A percentile compares a stretch with the other conserved stretches of the same genome.
Evolutionary conservation across 2,113 vertebrate genomes (phyloP).

Genomic region (Rhinoderma darwinii): DNA sequence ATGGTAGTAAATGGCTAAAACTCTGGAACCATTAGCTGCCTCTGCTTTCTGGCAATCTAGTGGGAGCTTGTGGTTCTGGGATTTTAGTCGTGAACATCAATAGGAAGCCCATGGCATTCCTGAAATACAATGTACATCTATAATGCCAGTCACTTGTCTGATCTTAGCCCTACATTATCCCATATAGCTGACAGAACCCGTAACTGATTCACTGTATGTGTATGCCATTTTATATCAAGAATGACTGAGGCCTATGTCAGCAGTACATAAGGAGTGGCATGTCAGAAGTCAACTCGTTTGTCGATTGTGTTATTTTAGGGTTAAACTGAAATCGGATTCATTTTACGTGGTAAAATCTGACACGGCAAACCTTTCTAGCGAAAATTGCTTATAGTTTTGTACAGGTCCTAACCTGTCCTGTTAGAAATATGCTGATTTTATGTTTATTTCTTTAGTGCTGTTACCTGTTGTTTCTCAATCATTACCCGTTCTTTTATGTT

Average conservation of each 20-base stretch:
- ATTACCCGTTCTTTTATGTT: slow-evolving; percentile 5
- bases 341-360: background rate
- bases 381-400: slow-evolving; percentile 35
- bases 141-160: background rate
- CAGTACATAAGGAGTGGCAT: background rate
- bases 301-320: slow-evolving; percentile 15
- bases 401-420: background rate
- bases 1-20: no score
- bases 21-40: no score
- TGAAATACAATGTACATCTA: background rate
- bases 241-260: background rate
- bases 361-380: slow-evolving; percentile 29
- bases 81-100: background rate
- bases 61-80: background rate
- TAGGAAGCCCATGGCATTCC: background rate
- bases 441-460: background rate
- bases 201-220: background rate
- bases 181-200: background rate
- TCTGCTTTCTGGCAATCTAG: no score
- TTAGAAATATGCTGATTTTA: background rate
- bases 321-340: background rate
- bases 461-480: background rate
- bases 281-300: background rate
- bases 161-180: background rate
- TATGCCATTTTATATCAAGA: background rate